Conservation (phyloP, 2,888 invertebrate species). For the Siphonodentalium dalli region DNA sequence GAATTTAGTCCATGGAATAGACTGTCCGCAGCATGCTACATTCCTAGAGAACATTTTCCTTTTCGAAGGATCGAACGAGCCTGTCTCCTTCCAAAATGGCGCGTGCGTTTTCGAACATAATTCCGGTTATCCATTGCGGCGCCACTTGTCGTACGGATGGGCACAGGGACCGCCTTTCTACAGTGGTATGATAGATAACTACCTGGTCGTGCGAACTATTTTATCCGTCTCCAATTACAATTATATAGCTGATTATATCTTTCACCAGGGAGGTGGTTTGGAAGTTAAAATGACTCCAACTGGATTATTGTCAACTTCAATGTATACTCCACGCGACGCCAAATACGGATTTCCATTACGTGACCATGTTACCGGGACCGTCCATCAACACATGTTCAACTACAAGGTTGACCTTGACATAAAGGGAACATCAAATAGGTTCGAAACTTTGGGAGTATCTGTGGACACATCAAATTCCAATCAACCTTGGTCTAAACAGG, state of each 20-base stretch:
- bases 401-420: slow-evolving; percentile 31
- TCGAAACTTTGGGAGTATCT: slow-evolving; percentile 18
- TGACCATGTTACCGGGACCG: slow-evolving; percentile 11
- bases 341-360: slow-evolving; percentile 21
- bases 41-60: slow-evolving; percentile 17
- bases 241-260: slow-evolving; percentile 26
- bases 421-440: slow-evolving; percentile 20
- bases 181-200: slow-evolving; percentile 17
- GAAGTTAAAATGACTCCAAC: slow-evolving; percentile 24
- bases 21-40: slow-evolving; percentile 28
- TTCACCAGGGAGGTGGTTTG: slow-evolving; percentile 27
- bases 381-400: slow-evolving; percentile 30
- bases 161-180: slow-evolving; percentile 8
- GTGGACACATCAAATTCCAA: slow-evolving; percentile 30
- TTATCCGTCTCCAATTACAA: slow-evolving; percentile 26
- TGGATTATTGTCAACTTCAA: slow-evolving; percentile 23
- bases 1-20: slow-evolving; percentile 21
- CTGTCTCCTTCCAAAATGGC: background rate
- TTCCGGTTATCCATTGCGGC: slow-evolving; percentile 22
- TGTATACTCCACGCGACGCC: slow-evolving; percentile 10
- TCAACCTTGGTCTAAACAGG: slow-evolving; percentile 19
- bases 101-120: slow-evolving; percentile 31
- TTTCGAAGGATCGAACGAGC: background rate
- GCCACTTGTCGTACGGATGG: background rate
- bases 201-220: slow-evolving; percentile 20